A percentile compares a stretch with the other conserved stretches of the same genome.
phyloP scores from a whole-genome alignment of 2,888 invertebrate genomes.

The Meganola albula region DNA sequence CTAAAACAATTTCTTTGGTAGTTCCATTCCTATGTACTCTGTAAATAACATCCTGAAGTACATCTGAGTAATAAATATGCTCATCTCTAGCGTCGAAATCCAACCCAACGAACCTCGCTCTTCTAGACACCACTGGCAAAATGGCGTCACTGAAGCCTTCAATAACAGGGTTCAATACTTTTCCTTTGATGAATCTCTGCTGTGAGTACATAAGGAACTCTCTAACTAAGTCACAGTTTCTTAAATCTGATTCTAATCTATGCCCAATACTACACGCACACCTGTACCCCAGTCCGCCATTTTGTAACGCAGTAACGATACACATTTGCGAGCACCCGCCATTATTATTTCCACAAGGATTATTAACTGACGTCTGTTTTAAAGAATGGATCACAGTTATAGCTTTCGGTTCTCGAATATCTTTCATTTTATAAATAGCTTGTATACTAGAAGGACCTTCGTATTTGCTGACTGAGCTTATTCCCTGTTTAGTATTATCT shows the following conservation, averaged over 20 bases:
- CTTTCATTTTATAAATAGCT: conserved; percentile 87
- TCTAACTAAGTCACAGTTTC: conserved; percentile 87
- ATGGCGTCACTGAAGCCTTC: conserved; percentile 97
- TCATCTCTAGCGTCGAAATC: conserved; percentile 95
- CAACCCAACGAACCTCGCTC: conserved; percentile 95
- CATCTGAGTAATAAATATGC: conserved; percentile 98
- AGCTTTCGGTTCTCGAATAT: conserved; percentile 89
- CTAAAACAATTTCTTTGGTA: conserved; percentile 91
- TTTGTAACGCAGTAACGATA: conserved; percentile 87
- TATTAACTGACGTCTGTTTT: conserved; percentile 85
- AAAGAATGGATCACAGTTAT: conserved; percentile 89
- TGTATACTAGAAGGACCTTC: conserved; percentile 87
- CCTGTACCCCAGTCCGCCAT: conserved; percentile 87
- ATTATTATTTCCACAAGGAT: conserved; percentile 92
- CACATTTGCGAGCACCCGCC: conserved; percentile 97
- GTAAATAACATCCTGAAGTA: conserved; percentile 96
- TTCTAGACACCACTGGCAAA: conserved; percentile 92
- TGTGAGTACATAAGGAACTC: conserved; percentile 97
- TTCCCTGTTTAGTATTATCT: conserved; percentile 92
- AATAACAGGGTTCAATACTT: conserved; percentile 90
- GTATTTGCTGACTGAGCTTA: conserved; percentile 92
- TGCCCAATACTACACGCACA: conserved; percentile 96
- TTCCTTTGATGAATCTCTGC: conserved; percentile 96
- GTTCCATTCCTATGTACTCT: conserved; percentile 87
- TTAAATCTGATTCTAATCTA: conserved; percentile 83